Conservation (phyloP, 2,113 vertebrate species). For the Thalassoma bifasciatum region DNA sequence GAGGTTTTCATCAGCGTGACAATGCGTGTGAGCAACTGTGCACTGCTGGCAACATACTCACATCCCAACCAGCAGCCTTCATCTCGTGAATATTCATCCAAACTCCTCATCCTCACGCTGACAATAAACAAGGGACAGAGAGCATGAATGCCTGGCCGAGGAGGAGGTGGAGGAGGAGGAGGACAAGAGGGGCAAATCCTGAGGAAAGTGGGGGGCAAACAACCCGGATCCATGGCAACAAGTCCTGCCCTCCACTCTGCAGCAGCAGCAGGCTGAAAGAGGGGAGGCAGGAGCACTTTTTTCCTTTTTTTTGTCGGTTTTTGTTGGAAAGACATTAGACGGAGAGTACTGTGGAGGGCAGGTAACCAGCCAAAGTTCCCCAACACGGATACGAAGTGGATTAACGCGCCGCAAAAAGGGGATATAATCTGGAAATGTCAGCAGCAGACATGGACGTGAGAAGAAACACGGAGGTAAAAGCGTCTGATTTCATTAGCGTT, state of each 20-base stretch:
- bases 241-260: conserved; percentile 78
- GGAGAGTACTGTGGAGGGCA: conserved; percentile 69
- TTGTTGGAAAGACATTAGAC: conserved; percentile 76
- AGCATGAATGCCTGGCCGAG: conserved; percentile 64
- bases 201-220: conserved; percentile 77
- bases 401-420: conserved; percentile 47
- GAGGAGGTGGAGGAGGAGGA: conserved; percentile 8
- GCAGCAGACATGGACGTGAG: conserved; percentile 71
- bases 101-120: conserved; percentile 37
- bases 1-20: conserved; percentile 28
- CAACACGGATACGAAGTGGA: conserved; percentile 46
- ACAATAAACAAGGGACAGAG: conserved; percentile 74
- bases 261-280: conserved; percentile 63
- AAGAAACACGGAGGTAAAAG: conserved; percentile 77
- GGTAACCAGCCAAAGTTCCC: conserved; percentile 56
- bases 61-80: conserved; percentile 35
- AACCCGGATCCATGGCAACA: conserved; percentile 79
- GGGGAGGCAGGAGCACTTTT: conserved; percentile 64
- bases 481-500: conserved; percentile 24
- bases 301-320: conserved; percentile 51
- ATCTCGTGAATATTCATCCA: conserved; percentile 76
- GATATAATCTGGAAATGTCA: conserved; percentile 65
- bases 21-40: conserved; percentile 36
- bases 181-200: conserved; percentile 47
- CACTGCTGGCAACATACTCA: conserved; percentile 28